These are phyloP conservation scores for Balaenoptera acutorostrata DNA, from an alignment of 2,113 vertebrate species.

Conservation along the genomic window DNA sequence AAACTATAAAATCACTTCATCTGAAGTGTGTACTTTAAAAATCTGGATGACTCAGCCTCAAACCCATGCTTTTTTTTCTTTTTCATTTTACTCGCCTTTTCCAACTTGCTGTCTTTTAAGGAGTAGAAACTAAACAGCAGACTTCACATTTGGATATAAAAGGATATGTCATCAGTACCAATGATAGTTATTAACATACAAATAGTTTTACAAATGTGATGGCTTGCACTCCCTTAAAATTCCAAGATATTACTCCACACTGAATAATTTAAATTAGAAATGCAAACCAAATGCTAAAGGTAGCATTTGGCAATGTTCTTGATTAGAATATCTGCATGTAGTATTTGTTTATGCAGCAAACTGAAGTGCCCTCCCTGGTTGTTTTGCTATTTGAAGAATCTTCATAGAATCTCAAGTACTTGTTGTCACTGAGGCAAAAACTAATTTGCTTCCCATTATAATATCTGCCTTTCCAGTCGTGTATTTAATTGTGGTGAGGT, in stretches of 20 bases:
- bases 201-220: constrained; percentile 1
- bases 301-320: constrained; percentile 43
- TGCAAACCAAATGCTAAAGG: constrained; percentile 48
- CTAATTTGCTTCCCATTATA: constrained; percentile 74
- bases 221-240: constrained; percentile 14
- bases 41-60: not conserved
- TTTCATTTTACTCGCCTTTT: not conserved
- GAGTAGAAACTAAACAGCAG: not conserved
- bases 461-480: constrained; percentile 63
- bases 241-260: constrained; percentile 17
- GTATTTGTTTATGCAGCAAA: constrained; percentile 55
- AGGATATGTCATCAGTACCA: not conserved
- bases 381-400: constrained; percentile 70
- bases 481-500: constrained; percentile 70
- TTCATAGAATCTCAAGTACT: constrained; percentile 71
- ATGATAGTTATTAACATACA: constrained; percentile 29
- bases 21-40: not conserved
- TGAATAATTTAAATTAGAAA: constrained; percentile 52
- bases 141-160: not conserved
- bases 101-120: not conserved
- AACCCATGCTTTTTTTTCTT: not conserved
- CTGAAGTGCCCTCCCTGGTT: constrained; percentile 52
- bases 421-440: constrained; percentile 72
- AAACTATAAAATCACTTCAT: not conserved
- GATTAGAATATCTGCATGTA: constrained; percentile 44